These are phyloP conservation scores for Eilema sororculum DNA, from an alignment of 2,888 invertebrate species.

Conservation along the genomic window DNA sequence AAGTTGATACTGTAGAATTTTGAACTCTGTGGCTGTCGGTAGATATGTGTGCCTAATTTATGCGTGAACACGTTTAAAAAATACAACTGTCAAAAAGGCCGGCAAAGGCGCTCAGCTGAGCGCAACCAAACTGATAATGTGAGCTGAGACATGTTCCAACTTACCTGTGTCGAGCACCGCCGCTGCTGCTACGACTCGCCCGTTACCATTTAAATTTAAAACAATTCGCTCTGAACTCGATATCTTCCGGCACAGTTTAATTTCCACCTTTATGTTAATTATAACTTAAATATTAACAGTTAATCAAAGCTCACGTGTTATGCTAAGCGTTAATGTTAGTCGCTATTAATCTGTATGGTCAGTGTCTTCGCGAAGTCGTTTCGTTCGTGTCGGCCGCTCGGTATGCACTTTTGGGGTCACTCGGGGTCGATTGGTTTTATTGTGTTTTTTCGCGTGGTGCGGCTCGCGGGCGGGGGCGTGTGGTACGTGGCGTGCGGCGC, in stretches of 20 bases:
- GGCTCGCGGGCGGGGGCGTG: constrained; percentile 42
- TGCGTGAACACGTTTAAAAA: constrained; percentile 66
- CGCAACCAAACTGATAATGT: constrained; percentile 27
- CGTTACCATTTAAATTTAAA: constrained; percentile 57
- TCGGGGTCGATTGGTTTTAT: constrained; percentile 73
- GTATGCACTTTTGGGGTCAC: constrained; percentile 79
- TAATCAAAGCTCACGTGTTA: constrained; percentile 76
- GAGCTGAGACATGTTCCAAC: constrained; percentile 43
- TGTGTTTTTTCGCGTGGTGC: constrained; percentile 58
- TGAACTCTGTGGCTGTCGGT: constrained; percentile 26
- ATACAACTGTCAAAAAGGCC: constrained; percentile 61
- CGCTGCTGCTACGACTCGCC: constrained; percentile 55
- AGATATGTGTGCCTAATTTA: constrained; percentile 60
- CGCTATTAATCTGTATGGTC: constrained; percentile 26
- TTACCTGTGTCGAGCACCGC: constrained; percentile 70
- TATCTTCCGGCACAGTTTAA: constrained; percentile 69
- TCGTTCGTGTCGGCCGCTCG: constrained; percentile 79
- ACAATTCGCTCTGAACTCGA: constrained; percentile 50
- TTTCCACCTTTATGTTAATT: constrained; percentile 73
- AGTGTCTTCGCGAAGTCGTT: constrained; percentile 73
- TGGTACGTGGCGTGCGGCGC: constrained; percentile 63
- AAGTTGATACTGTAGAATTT: constrained; percentile 8
- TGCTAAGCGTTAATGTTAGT: constrained; percentile 71
- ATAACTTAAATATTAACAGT: constrained; percentile 61
- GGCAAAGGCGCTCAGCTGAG: constrained; percentile 49